These are phyloP conservation scores for Gallinago undulata DNA, from an alignment of 2,113 vertebrate species.

Conservation along the genomic window DNA sequence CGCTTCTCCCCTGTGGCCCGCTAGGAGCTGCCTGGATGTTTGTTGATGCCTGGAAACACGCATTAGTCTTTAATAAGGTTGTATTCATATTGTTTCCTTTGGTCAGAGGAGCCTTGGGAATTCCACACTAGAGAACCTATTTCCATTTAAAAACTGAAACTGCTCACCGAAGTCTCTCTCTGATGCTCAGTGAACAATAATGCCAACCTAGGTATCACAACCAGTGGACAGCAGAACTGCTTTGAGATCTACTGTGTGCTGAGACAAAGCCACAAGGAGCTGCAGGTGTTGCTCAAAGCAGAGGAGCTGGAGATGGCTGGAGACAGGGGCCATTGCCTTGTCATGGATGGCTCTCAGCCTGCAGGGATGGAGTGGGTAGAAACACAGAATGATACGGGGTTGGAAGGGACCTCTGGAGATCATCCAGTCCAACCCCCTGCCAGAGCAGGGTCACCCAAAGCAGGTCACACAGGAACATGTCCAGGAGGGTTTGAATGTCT, in stretches of 20 bases:
- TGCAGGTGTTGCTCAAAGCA: not conserved
- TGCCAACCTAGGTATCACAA: not conserved
- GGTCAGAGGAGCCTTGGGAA: conserved; percentile 17
- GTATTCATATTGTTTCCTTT: not conserved
- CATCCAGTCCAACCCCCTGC: too few species aligned
- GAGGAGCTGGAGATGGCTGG: not conserved
- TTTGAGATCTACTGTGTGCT: not conserved
- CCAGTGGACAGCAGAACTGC: accelerated
- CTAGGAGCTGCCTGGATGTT: not conserved
- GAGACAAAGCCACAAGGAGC: not conserved
- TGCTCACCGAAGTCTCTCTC: not conserved
- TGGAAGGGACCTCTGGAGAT: too few species aligned
- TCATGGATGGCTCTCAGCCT: not conserved
- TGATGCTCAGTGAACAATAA: not conserved
- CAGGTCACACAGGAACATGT: too few species aligned
- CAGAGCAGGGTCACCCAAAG: too few species aligned
- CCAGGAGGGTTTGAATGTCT: too few species aligned
- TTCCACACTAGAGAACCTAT: not conserved
- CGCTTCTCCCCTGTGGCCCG: not conserved
- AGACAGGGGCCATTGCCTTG: not conserved
- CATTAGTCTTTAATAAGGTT: not conserved
- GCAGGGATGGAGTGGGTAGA: not conserved
- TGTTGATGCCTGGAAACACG: not conserved
- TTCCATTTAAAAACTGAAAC: not conserved
- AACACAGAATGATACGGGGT: not conserved